Evolutionary conservation across 2,888 invertebrate genomes (phyloP), one percentile per base, ranked within the genome.

Genomic region (Drosophila aldrichi): DNA sequence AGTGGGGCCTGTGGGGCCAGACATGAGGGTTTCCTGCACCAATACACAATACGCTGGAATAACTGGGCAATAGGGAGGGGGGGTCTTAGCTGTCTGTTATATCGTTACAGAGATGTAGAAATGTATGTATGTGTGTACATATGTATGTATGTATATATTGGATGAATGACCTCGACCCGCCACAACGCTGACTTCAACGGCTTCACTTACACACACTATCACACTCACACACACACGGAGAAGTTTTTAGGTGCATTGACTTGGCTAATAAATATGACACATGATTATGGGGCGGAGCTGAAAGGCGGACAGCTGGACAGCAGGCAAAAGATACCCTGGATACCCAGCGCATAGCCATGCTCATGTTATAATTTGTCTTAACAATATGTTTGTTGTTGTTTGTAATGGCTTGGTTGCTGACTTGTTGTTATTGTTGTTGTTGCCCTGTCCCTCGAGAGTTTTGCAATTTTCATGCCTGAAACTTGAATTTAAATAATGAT

Each of bases 101-200:
- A 44, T 0, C 44, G n/a, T 25, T n/a, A n/a, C n/a, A n/a, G n/a
- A n/a, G n/a, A n/a, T n/a, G n/a, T n/a, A n/a, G n/a, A n/a, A n/a
- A n/a, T n/a, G n/a, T n/a, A n/a, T n/a, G n/a, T n/a, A n/a, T n/a
- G n/a, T n/a, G n/a, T n/a, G n/a, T n/a, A n/a, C n/a, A n/a, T 9
- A 16, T 25, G 3, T 25, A 25, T 29, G 5, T 29, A n/a, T 38
- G 14, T 29, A 9, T 14, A 29, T 29, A 29, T 57, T 68, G 69
- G 79, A 74, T 74, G 75, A 74, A 74, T 64, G 79, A 76, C 79
- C 79, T 79, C 79, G 76, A 78, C 75, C 75, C 60, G 63, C 12
- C 48, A 18, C 44, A 41, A 36, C 44, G 57, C 44, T 49, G 29
- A 69, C 75, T 79, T 79, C 38, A 75, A 79, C 36, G 79, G 64